Evolutionary conservation across 2,888 invertebrate species (phyloP), one percentile per base, ranked within the genome.

Genomic region (Cryptops parisi): DNA sequence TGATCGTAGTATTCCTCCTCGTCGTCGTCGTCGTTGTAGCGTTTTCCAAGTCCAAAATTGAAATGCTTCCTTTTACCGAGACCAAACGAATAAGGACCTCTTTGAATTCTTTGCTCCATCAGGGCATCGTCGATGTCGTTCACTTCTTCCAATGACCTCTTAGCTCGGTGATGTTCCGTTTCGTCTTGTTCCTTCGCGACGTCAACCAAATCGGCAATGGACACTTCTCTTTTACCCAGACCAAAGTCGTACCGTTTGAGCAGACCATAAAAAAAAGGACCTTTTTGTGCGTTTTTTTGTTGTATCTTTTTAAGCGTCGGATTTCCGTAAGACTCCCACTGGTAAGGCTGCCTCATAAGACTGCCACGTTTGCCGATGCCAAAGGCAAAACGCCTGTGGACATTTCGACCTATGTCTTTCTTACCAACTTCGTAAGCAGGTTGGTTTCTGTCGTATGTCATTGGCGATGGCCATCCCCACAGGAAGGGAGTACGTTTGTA

Each of bases 311-410:
- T n/a, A n/a, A n/a, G n/a, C n/a, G n/a, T n/a, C n/a, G n/a, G n/a
- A n/a, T n/a, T n/a, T n/a, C n/a, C n/a, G n/a, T n/a, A n/a, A n/a
- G n/a, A n/a, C n/a, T n/a, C n/a, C n/a, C n/a, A n/a, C n/a, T n/a
- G n/a, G n/a, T n/a, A n/a, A n/a, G n/a, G n/a, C n/a, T n/a, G n/a
- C n/a, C n/a, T n/a, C n/a, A n/a, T n/a, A n/a, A n/a, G 19, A 2
- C 46, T 19, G 12, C 4, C 17, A 1, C 48, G 27, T 33, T 48
- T 48, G 17, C 48, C 48, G 19, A 48, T 15, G 15, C 48, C 48
- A 21, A 48, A 48, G 1, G 26, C 17, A 19, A 19, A 47, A 15
- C 39, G 33, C n/a, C n/a, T n/a, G n/a, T n/a, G n/a, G n/a, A n/a
- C n/a, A n/a, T n/a, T n/a, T n/a, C n/a, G n/a, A n/a, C n/a, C n/a